phyloP scores from a whole-genome alignment of 2,113 vertebrate species.

The Muscicapa adusta region DNA sequence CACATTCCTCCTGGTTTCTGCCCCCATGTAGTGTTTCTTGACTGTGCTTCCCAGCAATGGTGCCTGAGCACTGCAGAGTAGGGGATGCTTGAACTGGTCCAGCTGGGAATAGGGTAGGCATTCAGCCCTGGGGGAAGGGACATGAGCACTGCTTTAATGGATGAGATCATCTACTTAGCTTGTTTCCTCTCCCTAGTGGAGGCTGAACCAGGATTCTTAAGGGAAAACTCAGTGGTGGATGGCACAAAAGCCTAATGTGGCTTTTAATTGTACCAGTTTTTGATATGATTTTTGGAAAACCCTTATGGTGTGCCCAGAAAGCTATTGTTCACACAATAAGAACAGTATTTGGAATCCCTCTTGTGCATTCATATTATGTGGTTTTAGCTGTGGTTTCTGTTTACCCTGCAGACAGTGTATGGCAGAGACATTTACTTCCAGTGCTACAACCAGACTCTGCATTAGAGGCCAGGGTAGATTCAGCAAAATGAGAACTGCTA shows the following conservation, averaged over 20 bases:
- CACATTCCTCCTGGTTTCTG: neutral
- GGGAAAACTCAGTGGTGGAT: neutral
- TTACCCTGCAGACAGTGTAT: neutral
- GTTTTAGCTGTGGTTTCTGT: neutral
- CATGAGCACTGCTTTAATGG: neutral
- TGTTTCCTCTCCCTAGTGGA: neutral
- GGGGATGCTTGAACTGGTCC: neutral
- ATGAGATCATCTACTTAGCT: neutral
- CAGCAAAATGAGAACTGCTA: neutral
- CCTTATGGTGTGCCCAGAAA: neutral
- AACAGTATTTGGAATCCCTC: neutral
- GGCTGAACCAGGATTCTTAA: neutral
- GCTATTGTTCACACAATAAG: neutral
- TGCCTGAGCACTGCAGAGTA: accelerated
- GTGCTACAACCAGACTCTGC: neutral
- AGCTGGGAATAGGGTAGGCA: neutral
- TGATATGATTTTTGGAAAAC: neutral
- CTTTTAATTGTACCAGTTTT: neutral
- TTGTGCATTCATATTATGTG: neutral
- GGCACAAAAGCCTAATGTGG: neutral
- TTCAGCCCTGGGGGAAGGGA: neutral
- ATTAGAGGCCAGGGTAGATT: neutral
- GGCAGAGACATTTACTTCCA: neutral
- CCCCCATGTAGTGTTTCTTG: neutral
- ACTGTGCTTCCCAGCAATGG: neutral